These are phyloP conservation scores for Ischnura elegans DNA, from an alignment of 2,888 invertebrate genomes.

Conservation along the genomic window DNA sequence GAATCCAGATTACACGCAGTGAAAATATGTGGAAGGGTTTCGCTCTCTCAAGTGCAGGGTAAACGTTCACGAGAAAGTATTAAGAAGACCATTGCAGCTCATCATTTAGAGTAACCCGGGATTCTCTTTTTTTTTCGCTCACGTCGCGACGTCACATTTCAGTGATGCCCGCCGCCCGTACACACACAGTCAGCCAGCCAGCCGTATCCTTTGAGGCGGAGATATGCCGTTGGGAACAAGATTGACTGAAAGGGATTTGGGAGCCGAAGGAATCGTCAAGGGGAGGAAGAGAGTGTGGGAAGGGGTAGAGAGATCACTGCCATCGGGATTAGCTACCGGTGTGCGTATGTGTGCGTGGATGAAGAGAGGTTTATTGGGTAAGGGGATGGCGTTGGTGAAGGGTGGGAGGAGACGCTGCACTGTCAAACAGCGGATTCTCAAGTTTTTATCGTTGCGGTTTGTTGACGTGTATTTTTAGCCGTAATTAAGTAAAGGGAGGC, in stretches of 20 bases:
- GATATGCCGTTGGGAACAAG: constrained; percentile 29
- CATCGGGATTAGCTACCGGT: background rate
- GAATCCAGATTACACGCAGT: constrained; percentile 60
- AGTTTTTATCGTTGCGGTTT: background rate
- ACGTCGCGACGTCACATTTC: constrained; percentile 51
- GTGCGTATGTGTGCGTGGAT: no score
- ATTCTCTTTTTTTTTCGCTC: constrained; percentile 25
- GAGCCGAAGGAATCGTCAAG: background rate
- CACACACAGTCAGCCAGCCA: background rate
- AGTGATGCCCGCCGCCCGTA: constrained; percentile 20
- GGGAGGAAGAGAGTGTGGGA: background rate
- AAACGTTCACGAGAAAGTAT: constrained; percentile 56
- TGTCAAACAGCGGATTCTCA: background rate
- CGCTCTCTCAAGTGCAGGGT: constrained; percentile 45
- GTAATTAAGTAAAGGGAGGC: background rate
- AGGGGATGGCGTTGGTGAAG: background rate
- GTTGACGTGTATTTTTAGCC: background rate
- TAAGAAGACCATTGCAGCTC: constrained; percentile 62
- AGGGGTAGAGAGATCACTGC: background rate
- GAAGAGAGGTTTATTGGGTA: background rate
- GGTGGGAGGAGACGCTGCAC: background rate
- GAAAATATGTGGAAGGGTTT: constrained; percentile 65
- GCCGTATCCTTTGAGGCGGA: background rate
- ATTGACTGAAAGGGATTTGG: constrained; percentile 23
- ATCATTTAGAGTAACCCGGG: constrained; percentile 59